Base-by-base conservation (phyloP, 2,797 vertebrate species). In the Acridotheres tristis region DNA sequence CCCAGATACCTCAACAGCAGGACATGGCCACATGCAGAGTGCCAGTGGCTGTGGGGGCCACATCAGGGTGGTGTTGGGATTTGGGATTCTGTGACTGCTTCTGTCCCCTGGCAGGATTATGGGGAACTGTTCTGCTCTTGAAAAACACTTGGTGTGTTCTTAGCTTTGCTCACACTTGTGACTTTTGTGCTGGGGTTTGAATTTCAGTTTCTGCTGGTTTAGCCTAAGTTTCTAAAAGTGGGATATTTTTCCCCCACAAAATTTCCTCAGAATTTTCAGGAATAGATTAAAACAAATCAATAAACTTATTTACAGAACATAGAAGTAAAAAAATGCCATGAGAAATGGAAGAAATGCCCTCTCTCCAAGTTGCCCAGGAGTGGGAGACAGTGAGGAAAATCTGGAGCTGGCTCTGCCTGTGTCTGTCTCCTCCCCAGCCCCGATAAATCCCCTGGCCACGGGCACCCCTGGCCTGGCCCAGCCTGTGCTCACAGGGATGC, bases 401-500 rank as follows among this genome's bases (percentile, higher is more conserved):
- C 55, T 40, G 42, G 54, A 75, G 67, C 62, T 63, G 50, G 7
- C 19, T 59, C 14, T 80, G 15, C 11, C 38, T 30, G 15, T 51
- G 7, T 29, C 2, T 1, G 2, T 21, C 29, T 50, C 43, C 38
- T 36, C 36, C 30, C 5, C 7, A 2, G 62, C 43, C 67, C 53
- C 71, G 13, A 0, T 1, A 20, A 38, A 27, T 42, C 19, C 38
- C 2, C 0, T 5, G 78, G 89, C 4, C 13, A 0, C 2, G 54
- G 23, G 12, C 50, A 4, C 13, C 34, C 80, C 59, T 34, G 20
- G 22, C 17, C 30, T 38, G 17, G 5, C 38, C 32, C 38, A 51
- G 51, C 69, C 73, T 16, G 47, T 1, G 18, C 19, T 22, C 9
- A 1, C 2, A 2, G 32, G 30, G 62, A 62, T 71, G 57, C 45